Base-by-base conservation (phyloP, 2,113 vertebrate species). In the Sula dactylatra region DNA sequence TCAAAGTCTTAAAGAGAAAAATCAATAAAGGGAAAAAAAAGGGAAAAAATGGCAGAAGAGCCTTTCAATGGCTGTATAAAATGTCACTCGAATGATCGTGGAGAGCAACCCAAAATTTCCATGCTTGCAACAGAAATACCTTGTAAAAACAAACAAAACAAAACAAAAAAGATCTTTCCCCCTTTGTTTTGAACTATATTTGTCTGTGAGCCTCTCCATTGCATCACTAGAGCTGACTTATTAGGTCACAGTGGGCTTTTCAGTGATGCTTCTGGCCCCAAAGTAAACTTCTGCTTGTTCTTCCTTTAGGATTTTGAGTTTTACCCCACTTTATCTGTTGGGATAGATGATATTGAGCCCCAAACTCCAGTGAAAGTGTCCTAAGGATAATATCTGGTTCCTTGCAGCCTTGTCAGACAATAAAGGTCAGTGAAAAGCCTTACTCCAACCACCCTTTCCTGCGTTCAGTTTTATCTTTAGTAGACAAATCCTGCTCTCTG, bases 1-100 rank as follows among this genome's bases (percentile, higher is more conserved):
- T 98, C 98, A 98, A 98, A 97, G 97, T 97, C 97, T 98, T 97
- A 97, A 97, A 97, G 96, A 96, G 97, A 97, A 97, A 98, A 98
- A 98, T 98, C 98, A 98, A 98, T 98, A 97, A 94, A 90, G 86
- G 12, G 64, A 54, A 92, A 54, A 92, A 96, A 96, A 90, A 92
- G n/a, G 67, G 62, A 96, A 97, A 97, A 96, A 90, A 96, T 87
- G 66, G 69, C 82, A 94, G 94, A 96, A 95, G 76, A 95, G 82
- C 62, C 61, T 98, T 97, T 97, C n/a, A 71, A 93, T 55, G n/a
- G 44, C 72, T 93, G 4, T 67, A 93, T 59, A 72, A 94, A 92
- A 88, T 31, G 31, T 29, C 6, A 14, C 59, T 78, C 5, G 3
- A 69, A 78, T 52, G 40, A 69, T 81, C 27, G n/a, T 18, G 29